Evolutionary conservation across 2,888 invertebrate species (phyloP).

Genomic region (Hoplodrina blanda): DNA sequence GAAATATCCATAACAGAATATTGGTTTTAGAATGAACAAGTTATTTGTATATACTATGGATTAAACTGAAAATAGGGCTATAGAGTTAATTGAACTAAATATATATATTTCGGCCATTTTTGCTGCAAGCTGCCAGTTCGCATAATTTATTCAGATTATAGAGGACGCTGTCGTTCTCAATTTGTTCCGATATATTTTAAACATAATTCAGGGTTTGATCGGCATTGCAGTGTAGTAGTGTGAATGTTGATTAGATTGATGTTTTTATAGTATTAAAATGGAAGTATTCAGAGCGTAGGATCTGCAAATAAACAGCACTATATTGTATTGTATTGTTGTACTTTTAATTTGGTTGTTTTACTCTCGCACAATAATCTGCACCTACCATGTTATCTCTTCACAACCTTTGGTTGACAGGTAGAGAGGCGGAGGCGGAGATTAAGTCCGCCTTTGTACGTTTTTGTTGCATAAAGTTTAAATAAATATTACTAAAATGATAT

Average conservation of each 20-base stretch:
- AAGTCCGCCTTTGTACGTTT: no score
- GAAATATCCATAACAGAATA: no score
- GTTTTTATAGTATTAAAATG: neutral
- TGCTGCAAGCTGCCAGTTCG: constrained; percentile 30
- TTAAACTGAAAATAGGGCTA: constrained; percentile 11
- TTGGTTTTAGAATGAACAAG: neutral
- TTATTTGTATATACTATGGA: neutral
- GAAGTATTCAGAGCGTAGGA: no score
- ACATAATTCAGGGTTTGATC: neutral
- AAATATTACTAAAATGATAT: neutral
- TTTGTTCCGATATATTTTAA: constrained; percentile 19
- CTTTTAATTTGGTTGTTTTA: no score
- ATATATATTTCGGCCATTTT: constrained; percentile 17
- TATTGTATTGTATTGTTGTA: no score
- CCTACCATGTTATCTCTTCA: no score
- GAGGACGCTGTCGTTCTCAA: constrained; percentile 1
- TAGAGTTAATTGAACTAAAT: constrained; percentile 26
- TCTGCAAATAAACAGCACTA: no score
- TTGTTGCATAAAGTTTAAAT: no score
- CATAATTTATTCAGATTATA: constrained; percentile 40
- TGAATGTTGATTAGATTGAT: constrained; percentile 1
- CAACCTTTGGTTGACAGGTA: no score
- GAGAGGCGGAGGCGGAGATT: no score
- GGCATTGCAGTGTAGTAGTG: neutral
- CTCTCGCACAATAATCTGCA: no score